Conservation (phyloP, 2,113 vertebrate genomes). For the Paedocypris sp. region DNA sequence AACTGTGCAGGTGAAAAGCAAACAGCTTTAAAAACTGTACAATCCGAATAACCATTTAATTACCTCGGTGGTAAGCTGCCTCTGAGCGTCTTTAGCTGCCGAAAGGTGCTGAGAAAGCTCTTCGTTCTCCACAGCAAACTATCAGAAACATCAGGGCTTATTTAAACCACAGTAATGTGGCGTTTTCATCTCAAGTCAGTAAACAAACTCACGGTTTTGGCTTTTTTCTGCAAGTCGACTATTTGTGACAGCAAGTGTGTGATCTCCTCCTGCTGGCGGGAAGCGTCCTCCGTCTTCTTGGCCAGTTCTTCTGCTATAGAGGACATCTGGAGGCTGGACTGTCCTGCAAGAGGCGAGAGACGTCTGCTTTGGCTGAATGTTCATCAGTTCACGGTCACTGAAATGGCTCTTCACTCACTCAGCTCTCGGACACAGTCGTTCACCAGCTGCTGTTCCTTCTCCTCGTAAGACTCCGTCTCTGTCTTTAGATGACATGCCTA, state of each 20-base stretch:
- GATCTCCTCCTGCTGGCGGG: conserved; percentile 94
- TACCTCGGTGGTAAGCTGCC: conserved; percentile 89
- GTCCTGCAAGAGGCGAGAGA: conserved; percentile 51
- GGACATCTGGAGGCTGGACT: conserved; percentile 87
- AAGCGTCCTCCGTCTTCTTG: conserved; percentile 89
- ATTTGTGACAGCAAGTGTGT: conserved; percentile 94
- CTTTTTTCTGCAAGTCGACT: conserved; percentile 91
- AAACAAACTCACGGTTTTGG: conserved; percentile 73
- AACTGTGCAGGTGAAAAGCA: conserved; percentile 55
- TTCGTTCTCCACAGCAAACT: conserved; percentile 93
- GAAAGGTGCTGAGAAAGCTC: conserved; percentile 88
- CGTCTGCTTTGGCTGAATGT: background rate
- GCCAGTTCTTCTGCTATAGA: conserved; percentile 84
- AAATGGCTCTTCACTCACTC: conserved; percentile 59
- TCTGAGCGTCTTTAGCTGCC: conserved; percentile 93
- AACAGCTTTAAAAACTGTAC: background rate
- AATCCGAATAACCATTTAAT: background rate
- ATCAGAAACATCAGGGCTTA: conserved; percentile 33
- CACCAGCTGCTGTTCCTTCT: conserved; percentile 95
- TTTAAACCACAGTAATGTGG: too few relatives aligned
- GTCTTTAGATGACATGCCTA: conserved; percentile 90
- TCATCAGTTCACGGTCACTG: background rate
- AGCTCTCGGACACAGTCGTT: conserved; percentile 96
- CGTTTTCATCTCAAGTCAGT: background rate
- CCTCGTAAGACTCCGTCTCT: conserved; percentile 91